phyloP scores from a whole-genome alignment of 2,797 vertebrate genomes.

The Ctenochaetus hawaiiensis region DNA sequence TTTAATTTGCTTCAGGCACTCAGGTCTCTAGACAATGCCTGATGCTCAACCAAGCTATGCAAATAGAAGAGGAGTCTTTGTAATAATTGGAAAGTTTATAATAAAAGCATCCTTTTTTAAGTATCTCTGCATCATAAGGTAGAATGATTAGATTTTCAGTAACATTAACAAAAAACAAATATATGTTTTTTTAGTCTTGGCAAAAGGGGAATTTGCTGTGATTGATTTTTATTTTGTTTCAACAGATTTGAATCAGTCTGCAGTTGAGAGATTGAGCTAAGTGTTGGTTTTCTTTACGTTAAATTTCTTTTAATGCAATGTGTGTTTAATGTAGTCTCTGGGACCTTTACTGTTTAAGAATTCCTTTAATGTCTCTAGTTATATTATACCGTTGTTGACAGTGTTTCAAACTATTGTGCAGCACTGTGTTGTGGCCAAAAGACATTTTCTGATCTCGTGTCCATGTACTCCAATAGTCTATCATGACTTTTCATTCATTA shows the following conservation, averaged over 20 bases:
- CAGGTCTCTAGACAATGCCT: constrained; percentile 80
- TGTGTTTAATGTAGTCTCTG: not conserved
- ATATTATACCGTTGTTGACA: not conserved
- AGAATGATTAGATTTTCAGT: constrained; percentile 40
- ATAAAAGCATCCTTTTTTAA: constrained; percentile 62
- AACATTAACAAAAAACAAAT: constrained; percentile 30
- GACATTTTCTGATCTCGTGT: not conserved
- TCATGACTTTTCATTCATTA: too few species aligned
- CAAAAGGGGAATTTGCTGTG: constrained; percentile 11
- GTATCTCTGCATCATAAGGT: constrained; percentile 57
- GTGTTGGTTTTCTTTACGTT: not conserved
- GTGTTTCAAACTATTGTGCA: not conserved
- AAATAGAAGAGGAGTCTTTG: constrained; percentile 78
- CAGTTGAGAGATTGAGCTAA: constrained; percentile 21
- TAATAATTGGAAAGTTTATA: constrained; percentile 75
- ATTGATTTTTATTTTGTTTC: constrained; percentile 34
- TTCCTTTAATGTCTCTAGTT: constrained; percentile 9
- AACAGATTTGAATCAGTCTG: constrained; percentile 44
- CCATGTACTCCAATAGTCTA: not conserved
- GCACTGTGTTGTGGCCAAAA: not conserved
- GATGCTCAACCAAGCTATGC: constrained; percentile 80
- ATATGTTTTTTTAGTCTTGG: constrained; percentile 20
- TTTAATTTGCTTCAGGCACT: constrained; percentile 81
- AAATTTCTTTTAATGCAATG: too few species aligned
- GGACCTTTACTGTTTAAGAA: too few species aligned